phyloP scores from a whole-genome alignment of 2,888 invertebrate genomes.

The Caenorhabditis sp. region DNA sequence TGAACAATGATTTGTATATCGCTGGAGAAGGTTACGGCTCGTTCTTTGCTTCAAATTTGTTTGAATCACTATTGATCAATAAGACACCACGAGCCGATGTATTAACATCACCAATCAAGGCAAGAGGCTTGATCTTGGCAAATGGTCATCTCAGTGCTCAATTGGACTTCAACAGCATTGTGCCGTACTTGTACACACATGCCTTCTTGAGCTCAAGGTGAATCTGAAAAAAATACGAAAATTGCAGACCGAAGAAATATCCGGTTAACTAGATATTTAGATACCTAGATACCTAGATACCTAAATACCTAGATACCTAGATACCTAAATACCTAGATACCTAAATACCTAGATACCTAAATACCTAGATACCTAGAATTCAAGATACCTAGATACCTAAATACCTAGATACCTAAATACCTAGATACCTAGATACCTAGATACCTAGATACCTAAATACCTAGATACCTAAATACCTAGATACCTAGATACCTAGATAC shows the following conservation, averaged over 20 bases:
- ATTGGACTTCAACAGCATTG: slow-evolving; percentile 48
- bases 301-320: no score
- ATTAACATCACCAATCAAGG: slow-evolving; percentile 10
- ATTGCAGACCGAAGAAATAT: neutral
- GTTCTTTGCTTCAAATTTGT: slow-evolving; percentile 30
- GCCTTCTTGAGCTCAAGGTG: slow-evolving; percentile 51
- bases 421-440: no score
- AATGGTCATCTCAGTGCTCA: slow-evolving; percentile 51
- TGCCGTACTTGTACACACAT: slow-evolving; percentile 46
- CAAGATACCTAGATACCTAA: no score
- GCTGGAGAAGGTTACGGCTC: slow-evolving; percentile 50
- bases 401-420: no score
- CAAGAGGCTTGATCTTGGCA: slow-evolving; percentile 41
- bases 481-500: no score
- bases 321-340: no score
- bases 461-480: no score
- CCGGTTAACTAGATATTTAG: no score
- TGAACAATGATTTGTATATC: slow-evolving; percentile 40
- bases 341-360: no score
- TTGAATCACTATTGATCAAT: slow-evolving; percentile 25
- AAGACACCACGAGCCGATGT: slow-evolving; percentile 17
- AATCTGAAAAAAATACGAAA: neutral
- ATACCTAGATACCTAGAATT: no score
- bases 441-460: no score
- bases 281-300: no score